Evolutionary conservation across 2,113 vertebrate genomes (phyloP), one percentile per base, ranked within the genome.

Genomic region (Forbesichthys papilliferus): DNA sequence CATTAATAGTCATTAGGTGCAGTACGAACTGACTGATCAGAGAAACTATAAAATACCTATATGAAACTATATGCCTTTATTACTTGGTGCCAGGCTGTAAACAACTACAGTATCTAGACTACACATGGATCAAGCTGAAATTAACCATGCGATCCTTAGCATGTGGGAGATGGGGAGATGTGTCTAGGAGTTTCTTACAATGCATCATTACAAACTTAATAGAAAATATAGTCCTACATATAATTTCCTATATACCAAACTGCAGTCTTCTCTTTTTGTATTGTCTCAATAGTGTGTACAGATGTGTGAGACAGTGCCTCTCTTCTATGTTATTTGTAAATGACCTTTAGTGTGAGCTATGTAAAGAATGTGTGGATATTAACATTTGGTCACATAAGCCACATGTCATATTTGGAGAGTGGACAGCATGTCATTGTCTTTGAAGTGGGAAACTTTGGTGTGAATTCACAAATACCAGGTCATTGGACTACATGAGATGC

Each of bases 311-410:
- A 54, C 36, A 42, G 36, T 42, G 36, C 4, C 48, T 68, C 56
- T 74, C 77, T 84, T 76, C 69, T 68, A 13, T 71, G 73, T 33
- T 47, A 52, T 73, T 79, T 62, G n/a, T 70, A 75, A 83, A 85
- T 85, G 69, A 79, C 84, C 74, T 85, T 84, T 86, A 57, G 67
- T 78, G 61, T 42, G 63, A 71, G 53, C 71, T 70, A 75, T 78
- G 74, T 68, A 78, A 73, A 79, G 76, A 83, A 84, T 80, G 76
- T 76, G 65, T 74, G 65, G 76, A 70, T 58, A 48, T 78, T 75
- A 80, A 54, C 59, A 13, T 3, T 14, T 78, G 61, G 64, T 84
- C 66, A 82, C 76, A 79, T 74, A 65, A 77, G 69, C 75, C 71
- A 64, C 48, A 57, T 77, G 78, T 84, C 68, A 78, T 75, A 67